These are phyloP conservation scores for Balanococcus diminutus DNA, from an alignment of 2,888 invertebrate genomes.

Conservation along the genomic window DNA sequence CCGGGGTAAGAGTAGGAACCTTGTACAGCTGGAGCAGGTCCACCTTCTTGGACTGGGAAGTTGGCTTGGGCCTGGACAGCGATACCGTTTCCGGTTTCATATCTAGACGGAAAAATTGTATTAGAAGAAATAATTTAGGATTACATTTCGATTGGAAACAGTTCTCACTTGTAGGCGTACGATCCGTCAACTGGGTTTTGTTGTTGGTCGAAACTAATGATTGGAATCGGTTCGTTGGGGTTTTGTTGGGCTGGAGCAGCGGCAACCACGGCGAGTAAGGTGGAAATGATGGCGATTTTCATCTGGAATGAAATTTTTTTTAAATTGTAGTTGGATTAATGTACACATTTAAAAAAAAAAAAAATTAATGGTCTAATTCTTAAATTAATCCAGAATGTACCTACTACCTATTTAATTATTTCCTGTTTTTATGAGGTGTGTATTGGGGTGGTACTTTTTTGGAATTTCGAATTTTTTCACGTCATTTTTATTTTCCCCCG, in stretches of 20 bases:
- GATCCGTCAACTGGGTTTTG: conserved; percentile 71
- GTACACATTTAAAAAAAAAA: too few relatives aligned
- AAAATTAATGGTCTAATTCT: too few relatives aligned
- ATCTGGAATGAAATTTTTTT: neutral
- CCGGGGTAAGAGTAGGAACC: conserved; percentile 75
- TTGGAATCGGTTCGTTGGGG: conserved; percentile 64
- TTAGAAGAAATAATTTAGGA: neutral
- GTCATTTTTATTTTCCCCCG: too few relatives aligned
- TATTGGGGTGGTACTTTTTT: too few relatives aligned
- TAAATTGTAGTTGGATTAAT: too few relatives aligned
- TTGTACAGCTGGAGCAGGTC: conserved; percentile 63
- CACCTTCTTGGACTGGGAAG: neutral
- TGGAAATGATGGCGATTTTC: neutral
- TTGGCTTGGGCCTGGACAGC: conserved; percentile 69
- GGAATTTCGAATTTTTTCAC: too few relatives aligned
- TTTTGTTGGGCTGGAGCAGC: neutral
- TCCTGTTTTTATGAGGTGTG: too few relatives aligned
- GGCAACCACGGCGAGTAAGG: neutral
- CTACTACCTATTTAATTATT: too few relatives aligned
- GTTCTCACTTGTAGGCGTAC: conserved; percentile 69
- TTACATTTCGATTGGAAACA: neutral
- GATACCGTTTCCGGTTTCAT: conserved; percentile 78
- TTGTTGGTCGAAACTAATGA: conserved; percentile 67
- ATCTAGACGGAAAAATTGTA: conserved; percentile 62
- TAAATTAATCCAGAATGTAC: too few relatives aligned